These are phyloP conservation scores for Ammodytes marinus DNA, from an alignment of 2,113 vertebrate species.

Conservation along the genomic window DNA sequence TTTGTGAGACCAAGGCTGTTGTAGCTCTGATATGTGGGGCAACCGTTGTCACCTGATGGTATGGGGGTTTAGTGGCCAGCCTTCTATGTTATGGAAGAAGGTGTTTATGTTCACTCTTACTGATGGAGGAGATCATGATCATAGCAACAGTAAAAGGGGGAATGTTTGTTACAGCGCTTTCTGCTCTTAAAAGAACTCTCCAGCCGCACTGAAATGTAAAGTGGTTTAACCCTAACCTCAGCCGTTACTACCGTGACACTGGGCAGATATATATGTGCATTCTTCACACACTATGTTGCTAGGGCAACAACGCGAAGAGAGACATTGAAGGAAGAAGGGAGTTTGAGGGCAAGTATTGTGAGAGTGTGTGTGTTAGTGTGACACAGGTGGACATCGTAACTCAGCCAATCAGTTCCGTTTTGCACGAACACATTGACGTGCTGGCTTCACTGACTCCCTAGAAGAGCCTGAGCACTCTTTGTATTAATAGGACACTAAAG, in stretches of 20 bases:
- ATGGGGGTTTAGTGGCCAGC: too few species aligned
- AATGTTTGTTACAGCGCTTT: constrained; percentile 5
- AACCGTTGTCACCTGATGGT: too few species aligned
- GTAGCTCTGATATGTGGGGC: not conserved
- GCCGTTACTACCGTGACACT: constrained; percentile 10
- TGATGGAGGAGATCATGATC: not conserved
- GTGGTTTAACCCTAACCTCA: constrained; percentile 30
- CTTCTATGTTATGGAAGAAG: constrained; percentile 15
- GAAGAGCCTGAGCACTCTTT: too few species aligned
- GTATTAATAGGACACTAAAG: not conserved
- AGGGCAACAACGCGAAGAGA: constrained; percentile 4
- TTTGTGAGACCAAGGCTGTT: not conserved
- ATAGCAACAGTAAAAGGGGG: constrained; percentile 2
- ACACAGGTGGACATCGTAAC: constrained; percentile 13
- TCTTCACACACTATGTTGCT: not conserved
- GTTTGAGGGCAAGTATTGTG: not conserved
- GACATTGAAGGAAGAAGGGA: not conserved
- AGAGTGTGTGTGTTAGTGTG: not conserved
- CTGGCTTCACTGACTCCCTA: too few species aligned
- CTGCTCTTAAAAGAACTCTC: constrained; percentile 7
- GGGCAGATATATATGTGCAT: not conserved
- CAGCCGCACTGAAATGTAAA: constrained; percentile 27
- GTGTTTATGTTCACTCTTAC: constrained; percentile 19
- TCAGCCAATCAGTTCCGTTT: not conserved
- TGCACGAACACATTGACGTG: not conserved